These are phyloP conservation scores for Hermetia illucens DNA, from an alignment of 1,140 invertebrate genomes.

Conservation along the genomic window DNA sequence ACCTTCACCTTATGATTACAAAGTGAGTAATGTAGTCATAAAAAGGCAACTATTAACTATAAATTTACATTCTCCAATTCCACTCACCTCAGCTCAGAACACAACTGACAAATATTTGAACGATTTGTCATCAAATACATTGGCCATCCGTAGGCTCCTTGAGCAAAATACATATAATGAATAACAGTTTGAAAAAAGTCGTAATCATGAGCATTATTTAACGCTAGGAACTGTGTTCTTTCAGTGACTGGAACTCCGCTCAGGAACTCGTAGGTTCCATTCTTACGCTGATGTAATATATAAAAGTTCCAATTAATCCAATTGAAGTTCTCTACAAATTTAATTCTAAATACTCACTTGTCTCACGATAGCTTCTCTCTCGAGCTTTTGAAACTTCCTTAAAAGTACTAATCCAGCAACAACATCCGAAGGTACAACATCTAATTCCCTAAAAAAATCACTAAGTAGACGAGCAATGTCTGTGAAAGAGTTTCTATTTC, in stretches of 20 bases:
- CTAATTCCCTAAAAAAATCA: constrained; percentile 79
- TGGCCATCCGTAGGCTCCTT: constrained; percentile 85
- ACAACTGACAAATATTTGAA: constrained; percentile 58
- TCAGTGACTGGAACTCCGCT: constrained; percentile 77
- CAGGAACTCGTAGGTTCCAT: constrained; percentile 81
- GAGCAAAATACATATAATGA: constrained; percentile 78
- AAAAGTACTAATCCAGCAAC: constrained; percentile 73
- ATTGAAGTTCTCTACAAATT: too few relatives aligned
- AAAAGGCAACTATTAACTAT: too few relatives aligned
- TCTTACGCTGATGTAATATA: constrained; percentile 44
- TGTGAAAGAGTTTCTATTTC: constrained; percentile 68
- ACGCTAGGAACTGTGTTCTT: constrained; percentile 66
- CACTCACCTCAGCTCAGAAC: constrained; percentile 47
- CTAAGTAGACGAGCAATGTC: constrained; percentile 77
- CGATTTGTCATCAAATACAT: constrained; percentile 64
- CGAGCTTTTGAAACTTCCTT: constrained; percentile 67
- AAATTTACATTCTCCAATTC: constrained; percentile 7
- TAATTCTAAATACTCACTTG: constrained; percentile 35
- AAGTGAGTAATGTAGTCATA: neutral
- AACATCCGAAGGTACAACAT: constrained; percentile 86
- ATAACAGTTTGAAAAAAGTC: constrained; percentile 64
- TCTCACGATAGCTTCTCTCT: constrained; percentile 61
- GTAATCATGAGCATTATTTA: constrained; percentile 61
- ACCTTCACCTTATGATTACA: too few relatives aligned
- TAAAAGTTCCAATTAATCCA: constrained; percentile 2